Percentiles rank a stretch among this genome's conserved stretches.
Evolutionary conservation across 2,797 vertebrate genomes (phyloP).

Genomic region (Amphiprion clarkii): DNA sequence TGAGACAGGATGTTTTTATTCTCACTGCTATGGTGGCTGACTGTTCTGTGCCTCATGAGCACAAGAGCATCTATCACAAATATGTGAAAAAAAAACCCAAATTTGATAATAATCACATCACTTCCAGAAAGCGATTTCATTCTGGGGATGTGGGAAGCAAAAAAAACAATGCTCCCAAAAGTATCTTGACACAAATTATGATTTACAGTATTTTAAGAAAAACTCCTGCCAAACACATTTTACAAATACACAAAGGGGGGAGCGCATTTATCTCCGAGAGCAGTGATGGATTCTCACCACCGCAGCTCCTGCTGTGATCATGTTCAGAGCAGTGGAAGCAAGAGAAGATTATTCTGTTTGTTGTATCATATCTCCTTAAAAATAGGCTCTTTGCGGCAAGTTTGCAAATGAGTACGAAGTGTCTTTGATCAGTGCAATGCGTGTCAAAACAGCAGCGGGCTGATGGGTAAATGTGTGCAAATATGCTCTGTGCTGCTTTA

Average conservation of each 20-base stretch:
- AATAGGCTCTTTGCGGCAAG: constrained; percentile 10
- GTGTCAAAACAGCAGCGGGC: neutral
- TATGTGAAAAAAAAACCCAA: no score
- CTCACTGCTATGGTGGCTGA: no score
- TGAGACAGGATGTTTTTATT: no score
- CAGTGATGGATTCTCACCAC: neutral
- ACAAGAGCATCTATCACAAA: no score
- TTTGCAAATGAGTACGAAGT: constrained; percentile 10
- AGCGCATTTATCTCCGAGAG: constrained; percentile 13
- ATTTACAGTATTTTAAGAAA: neutral
- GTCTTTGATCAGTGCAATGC: constrained; percentile 9
- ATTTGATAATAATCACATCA: no score
- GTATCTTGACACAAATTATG: constrained; percentile 1
- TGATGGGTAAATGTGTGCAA: constrained; percentile 8
- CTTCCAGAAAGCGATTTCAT: no score
- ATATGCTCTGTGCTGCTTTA: neutral
- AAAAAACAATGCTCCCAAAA: constrained; percentile 10
- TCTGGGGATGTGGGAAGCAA: no score
- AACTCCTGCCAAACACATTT: constrained; percentile 9
- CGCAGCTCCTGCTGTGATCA: constrained; percentile 1
- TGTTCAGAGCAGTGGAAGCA: constrained; percentile 24
- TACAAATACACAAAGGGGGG: constrained; percentile 11
- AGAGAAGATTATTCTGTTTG: constrained; percentile 13
- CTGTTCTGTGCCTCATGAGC: no score
- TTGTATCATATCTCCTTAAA: constrained; percentile 17